phyloP scores from a whole-genome alignment of 2,888 invertebrate species.

The Ectropis crepuscularia region DNA sequence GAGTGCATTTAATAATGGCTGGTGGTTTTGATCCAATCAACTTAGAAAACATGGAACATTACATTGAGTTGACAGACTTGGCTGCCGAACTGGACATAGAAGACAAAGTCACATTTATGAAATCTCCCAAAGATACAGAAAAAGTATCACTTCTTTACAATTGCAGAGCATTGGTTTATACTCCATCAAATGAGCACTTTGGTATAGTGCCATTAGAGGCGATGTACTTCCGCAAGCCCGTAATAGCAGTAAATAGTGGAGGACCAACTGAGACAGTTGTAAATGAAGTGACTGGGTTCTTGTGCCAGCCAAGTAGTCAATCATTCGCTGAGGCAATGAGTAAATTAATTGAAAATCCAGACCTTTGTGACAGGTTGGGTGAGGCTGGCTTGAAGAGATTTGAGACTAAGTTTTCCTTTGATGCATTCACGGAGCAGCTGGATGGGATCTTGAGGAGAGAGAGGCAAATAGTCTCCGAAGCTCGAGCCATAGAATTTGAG shows the following conservation, averaged over 20 bases:
- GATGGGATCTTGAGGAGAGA: constrained; percentile 82
- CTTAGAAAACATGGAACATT: constrained; percentile 94
- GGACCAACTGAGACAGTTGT: constrained; percentile 97
- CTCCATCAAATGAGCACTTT: constrained; percentile 98
- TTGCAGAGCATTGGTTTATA: constrained; percentile 94
- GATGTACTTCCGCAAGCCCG: constrained; percentile 97
- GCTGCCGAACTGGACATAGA: constrained; percentile 87
- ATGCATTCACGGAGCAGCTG: constrained; percentile 89
- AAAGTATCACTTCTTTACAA: constrained; percentile 93
- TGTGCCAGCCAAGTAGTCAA: constrained; percentile 88
- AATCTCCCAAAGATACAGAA: constrained; percentile 93
- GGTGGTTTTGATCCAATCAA: constrained; percentile 98
- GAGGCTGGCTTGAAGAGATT: constrained; percentile 90
- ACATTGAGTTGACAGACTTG: constrained; percentile 88
- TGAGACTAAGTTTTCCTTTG: constrained; percentile 92
- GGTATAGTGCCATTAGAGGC: constrained; percentile 99
- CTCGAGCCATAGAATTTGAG: constrained; percentile 70
- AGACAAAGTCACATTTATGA: constrained; percentile 92
- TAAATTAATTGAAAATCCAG: constrained; percentile 86
- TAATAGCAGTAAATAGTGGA: constrained; percentile 97
- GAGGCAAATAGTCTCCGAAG: constrained; percentile 73
- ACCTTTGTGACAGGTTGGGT: constrained; percentile 88
- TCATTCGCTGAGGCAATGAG: constrained; percentile 92
- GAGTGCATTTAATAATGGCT: constrained; percentile 94
- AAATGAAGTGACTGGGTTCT: constrained; percentile 91